These are phyloP conservation scores for Agriopis leucophaearia DNA, from an alignment of 2,888 invertebrate species.

Conservation along the genomic window DNA sequence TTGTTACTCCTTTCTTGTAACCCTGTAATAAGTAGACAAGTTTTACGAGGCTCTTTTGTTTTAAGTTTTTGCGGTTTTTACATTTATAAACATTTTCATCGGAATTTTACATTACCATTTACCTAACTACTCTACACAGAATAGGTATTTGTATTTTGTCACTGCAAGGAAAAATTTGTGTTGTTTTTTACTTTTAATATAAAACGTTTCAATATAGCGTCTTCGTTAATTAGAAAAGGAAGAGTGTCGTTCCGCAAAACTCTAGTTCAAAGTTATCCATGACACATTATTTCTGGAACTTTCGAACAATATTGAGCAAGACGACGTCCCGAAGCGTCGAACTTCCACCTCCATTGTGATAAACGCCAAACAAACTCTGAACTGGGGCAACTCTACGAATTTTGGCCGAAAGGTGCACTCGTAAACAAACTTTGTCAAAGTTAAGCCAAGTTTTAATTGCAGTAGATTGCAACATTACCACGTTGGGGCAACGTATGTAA, in stretches of 20 bases:
- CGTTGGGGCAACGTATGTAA: conserved; percentile 51
- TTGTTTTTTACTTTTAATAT: background rate
- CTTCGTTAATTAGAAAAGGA: conserved; percentile 2
- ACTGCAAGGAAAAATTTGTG: too few relatives aligned
- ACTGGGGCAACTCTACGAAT: conserved; percentile 66
- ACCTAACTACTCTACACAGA: too few relatives aligned
- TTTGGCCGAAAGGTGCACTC: conserved; percentile 78
- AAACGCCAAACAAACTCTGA: conserved; percentile 58
- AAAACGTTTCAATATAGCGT: background rate
- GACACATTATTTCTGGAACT: conserved; percentile 66
- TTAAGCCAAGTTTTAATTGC: conserved; percentile 82
- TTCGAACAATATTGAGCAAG: conserved; percentile 68
- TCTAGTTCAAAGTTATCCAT: conserved; percentile 38
- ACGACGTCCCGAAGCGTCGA: conserved; percentile 55
- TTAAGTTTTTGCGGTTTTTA: too few relatives aligned
- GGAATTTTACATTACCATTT: too few relatives aligned
- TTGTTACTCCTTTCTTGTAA: too few relatives aligned
- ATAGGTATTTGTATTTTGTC: too few relatives aligned
- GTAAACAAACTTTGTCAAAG: conserved; percentile 75
- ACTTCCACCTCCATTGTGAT: conserved; percentile 71
- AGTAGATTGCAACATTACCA: conserved; percentile 68
- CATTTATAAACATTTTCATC: too few relatives aligned
- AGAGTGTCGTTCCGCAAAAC: background rate
- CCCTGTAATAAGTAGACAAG: too few relatives aligned
- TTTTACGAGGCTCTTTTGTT: too few relatives aligned